These are phyloP conservation scores for Harmothoe impar DNA, from an alignment of 2,888 invertebrate genomes.

Conservation along the genomic window DNA sequence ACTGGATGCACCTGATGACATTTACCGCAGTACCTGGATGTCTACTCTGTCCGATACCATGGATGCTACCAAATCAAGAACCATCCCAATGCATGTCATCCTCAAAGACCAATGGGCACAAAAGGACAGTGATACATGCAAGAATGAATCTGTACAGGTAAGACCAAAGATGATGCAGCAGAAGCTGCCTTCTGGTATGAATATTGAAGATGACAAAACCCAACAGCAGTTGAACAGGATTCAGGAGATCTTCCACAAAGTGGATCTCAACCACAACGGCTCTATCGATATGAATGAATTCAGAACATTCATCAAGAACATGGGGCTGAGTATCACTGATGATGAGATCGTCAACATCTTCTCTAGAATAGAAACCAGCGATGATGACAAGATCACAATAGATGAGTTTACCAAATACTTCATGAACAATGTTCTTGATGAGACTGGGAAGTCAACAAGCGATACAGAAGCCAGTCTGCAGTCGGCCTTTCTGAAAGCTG, in stretches of 20 bases:
- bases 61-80: slow-evolving; percentile 60
- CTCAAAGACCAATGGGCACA: background rate
- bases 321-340: slow-evolving; percentile 68
- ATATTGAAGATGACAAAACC: background rate
- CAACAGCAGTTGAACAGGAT: slow-evolving; percentile 63
- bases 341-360: slow-evolving; percentile 68
- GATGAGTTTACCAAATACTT: slow-evolving; percentile 70
- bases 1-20: slow-evolving; percentile 54
- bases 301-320: slow-evolving; percentile 65
- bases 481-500: slow-evolving; percentile 65
- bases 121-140: slow-evolving; percentile 27
- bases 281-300: slow-evolving; percentile 69
- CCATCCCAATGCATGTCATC: slow-evolving; percentile 59
- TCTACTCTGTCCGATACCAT: slow-evolving; percentile 45
- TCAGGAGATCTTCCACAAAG: slow-evolving; percentile 68
- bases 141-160: slow-evolving; percentile 43
- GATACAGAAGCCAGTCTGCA: slow-evolving; percentile 12
- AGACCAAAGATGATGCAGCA: background rate
- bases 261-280: slow-evolving; percentile 70
- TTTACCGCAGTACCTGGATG: slow-evolving; percentile 61
- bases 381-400: slow-evolving; percentile 62
- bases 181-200: background rate
- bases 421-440: slow-evolving; percentile 67
- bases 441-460: slow-evolving; percentile 26
- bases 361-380: slow-evolving; percentile 54